Evolutionary conservation across 2,113 vertebrate species (phyloP), one percentile per base, ranked within the genome.

Genomic region (Grallaria varia): DNA sequence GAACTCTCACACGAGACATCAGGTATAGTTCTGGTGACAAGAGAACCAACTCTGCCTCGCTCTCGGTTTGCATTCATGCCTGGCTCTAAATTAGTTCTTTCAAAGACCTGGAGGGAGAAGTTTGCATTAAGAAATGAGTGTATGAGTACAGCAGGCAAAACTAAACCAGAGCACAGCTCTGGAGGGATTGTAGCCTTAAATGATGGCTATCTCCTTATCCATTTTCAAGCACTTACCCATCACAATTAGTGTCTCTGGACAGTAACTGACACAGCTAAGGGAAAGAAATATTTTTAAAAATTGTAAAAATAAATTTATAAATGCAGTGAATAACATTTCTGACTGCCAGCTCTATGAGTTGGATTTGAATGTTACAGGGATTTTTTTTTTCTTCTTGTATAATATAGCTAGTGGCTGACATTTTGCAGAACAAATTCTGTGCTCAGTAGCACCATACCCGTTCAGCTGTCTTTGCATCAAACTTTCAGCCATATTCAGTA

Each of bases 1-100:
- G 98, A 99, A 99, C 97, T 99, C 99, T 93, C 99, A 99, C 98
- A 97, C 99, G 10, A 99, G 99, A 98, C 99, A 99, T 96, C 99
- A 99, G 99, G 99, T 99, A 99, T 94, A 74, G 97, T 98, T 96
- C 96, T 96, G 47, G 69, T 95, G 96, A 89, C 95, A 93, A 62
- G 59, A 50, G 73, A 97, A 90, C 89, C 64, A 76, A 84, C 72
- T 96, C 87, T 82, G 53, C 89, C 93, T 89, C 3, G 0, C 83
- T 79, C 58, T 88, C 28, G 60, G 94, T 78, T 95, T 97, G 68
- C 77, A 31, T 62, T 95, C 96, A 86, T 59, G 52, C 93, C 96
- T 98, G 88, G 92, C 96, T 96, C 95, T 89, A 39, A 93, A 84
- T 64, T 45, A 89, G 59, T 42, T 89, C 63, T 93, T 81, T 81